A percentile compares a stretch with the other conserved stretches of the same genome.
Evolutionary conservation across 1,140 invertebrate species (phyloP).

Genomic region (Phymorhynchus buccinoides): DNA sequence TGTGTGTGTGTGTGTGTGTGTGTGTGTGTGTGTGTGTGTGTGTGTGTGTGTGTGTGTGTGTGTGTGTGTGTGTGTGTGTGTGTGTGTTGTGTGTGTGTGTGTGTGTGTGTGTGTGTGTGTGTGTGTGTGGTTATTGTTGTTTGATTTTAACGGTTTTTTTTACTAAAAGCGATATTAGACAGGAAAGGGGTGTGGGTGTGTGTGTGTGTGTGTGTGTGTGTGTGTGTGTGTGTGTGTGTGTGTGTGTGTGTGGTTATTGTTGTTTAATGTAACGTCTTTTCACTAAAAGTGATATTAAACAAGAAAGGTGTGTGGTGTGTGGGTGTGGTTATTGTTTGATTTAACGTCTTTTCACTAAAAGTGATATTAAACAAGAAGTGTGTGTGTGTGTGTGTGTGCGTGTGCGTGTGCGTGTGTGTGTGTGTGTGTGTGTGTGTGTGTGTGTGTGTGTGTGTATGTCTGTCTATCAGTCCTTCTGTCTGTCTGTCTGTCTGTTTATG

Average conservation of each 20-base stretch:
- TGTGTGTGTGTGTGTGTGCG: neutral
- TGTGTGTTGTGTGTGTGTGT: constrained; percentile 32
- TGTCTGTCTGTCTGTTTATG: neutral
- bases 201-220: constrained; percentile 14
- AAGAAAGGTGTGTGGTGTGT: constrained; percentile 20
- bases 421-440: constrained; percentile 17
- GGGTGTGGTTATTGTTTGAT: constrained; percentile 16
- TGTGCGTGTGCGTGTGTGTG: no score
- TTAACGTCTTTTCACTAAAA: no score
- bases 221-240: no score
- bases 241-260: constrained; percentile 24
- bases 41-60: constrained; percentile 27
- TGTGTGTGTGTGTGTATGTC: constrained; percentile 22
- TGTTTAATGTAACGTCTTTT: no score
- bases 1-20: no score
- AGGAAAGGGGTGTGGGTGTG: no score
- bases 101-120: constrained; percentile 24
- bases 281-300: no score
- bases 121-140: constrained; percentile 19
- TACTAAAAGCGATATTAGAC: no score
- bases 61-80: constrained; percentile 33
- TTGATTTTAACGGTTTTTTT: constrained; percentile 11
- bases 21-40: constrained; percentile 26
- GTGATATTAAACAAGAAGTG: no score
- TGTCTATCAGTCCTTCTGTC: neutral